Conservation (phyloP, 2,113 vertebrate species). For the Sinosuthora webbiana region DNA sequence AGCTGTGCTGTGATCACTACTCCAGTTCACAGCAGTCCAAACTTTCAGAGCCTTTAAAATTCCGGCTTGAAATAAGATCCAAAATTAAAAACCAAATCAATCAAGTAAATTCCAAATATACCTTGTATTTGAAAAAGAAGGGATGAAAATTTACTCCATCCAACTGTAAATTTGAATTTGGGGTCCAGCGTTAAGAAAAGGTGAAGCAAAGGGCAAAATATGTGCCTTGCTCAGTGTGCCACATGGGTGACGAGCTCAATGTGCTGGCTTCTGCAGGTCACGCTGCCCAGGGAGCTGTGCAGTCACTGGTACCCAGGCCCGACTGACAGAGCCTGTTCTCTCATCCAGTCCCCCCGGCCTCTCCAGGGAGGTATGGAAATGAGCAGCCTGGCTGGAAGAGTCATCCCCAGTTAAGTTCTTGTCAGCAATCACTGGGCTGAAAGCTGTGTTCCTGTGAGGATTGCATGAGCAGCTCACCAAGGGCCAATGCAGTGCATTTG, state of each 20-base stretch:
- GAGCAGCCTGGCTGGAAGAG: background rate
- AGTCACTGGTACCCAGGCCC: background rate
- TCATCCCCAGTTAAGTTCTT: background rate
- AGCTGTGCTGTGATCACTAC: background rate
- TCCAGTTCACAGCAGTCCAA: background rate
- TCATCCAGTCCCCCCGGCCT: background rate
- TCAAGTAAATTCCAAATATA: background rate
- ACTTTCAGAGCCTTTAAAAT: background rate
- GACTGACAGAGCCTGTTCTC: background rate
- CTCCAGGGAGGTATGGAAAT: background rate
- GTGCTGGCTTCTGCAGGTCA: background rate
- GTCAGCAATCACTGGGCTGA: background rate
- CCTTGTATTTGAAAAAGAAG: background rate
- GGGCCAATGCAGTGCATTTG: background rate
- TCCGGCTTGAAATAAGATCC: background rate
- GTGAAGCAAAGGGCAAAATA: background rate
- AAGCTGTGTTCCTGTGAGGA: background rate
- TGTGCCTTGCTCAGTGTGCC: background rate
- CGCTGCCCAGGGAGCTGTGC: background rate
- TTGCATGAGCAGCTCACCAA: background rate
- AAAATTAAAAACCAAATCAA: background rate
- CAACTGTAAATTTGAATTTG: background rate
- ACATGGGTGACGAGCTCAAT: accelerated
- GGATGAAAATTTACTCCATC: background rate
- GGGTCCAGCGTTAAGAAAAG: background rate